Conservation (phyloP, 2,888 invertebrate species). For the Dicroscelio sp. region DNA sequence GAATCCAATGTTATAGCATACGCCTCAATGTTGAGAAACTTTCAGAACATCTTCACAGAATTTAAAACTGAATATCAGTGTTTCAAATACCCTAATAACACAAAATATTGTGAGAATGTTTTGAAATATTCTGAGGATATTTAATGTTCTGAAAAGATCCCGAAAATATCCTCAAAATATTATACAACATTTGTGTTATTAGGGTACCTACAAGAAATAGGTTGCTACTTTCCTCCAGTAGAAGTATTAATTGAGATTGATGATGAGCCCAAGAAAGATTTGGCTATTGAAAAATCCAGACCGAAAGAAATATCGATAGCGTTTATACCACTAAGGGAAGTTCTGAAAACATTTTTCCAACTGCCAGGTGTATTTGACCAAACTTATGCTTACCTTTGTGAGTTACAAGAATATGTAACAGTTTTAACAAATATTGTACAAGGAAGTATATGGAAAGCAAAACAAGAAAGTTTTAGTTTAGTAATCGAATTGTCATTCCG, state of each 20-base stretch:
- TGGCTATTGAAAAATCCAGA: background rate
- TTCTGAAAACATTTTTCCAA: slow-evolving; percentile 70
- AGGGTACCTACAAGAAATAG: slow-evolving; percentile 2
- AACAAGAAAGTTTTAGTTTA: background rate
- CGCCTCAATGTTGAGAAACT: slow-evolving; percentile 21
- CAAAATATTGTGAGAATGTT: no score
- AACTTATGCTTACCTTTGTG: slow-evolving; percentile 24
- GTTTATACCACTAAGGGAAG: slow-evolving; percentile 57
- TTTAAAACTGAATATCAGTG: slow-evolving; percentile 69
- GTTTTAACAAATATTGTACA: slow-evolving; percentile 37
- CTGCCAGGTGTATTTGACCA: slow-evolving; percentile 58
- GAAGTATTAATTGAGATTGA: slow-evolving; percentile 11
- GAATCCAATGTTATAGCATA: slow-evolving; percentile 46
- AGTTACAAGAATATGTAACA: background rate
- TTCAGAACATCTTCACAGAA: slow-evolving; percentile 45
- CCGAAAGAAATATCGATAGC: background rate
- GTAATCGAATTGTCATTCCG: background rate
- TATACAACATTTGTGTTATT: slow-evolving; percentile 66
- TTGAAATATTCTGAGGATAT: no score
- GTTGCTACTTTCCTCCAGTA: slow-evolving; percentile 37
- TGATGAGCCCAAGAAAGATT: background rate
- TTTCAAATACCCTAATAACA: slow-evolving; percentile 21
- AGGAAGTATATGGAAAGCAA: slow-evolving; percentile 27
- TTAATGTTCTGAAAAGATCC: no score
- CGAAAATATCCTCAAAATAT: slow-evolving; percentile 38